Evolutionary conservation across 2,797 vertebrate species (phyloP).

Genomic region (Enteromius paludinosus): DNA sequence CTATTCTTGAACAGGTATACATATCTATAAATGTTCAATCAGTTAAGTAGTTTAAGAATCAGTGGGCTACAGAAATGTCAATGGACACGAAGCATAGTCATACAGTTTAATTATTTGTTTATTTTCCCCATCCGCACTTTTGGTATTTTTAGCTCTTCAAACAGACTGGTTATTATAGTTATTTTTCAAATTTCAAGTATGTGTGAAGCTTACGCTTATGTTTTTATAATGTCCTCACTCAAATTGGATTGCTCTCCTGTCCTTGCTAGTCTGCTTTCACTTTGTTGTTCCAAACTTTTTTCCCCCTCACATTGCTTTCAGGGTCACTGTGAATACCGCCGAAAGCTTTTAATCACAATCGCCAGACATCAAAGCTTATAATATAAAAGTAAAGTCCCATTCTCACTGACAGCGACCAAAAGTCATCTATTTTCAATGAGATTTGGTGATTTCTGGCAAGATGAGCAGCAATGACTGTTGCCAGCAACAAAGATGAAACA

Average conservation of each 20-base stretch:
- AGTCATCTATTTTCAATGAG: background rate
- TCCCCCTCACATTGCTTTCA: background rate
- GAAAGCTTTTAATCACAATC: background rate
- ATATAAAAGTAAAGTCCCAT: background rate
- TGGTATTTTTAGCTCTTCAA: background rate
- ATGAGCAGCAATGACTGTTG: background rate
- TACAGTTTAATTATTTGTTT: background rate
- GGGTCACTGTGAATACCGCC: background rate
- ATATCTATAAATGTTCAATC: background rate
- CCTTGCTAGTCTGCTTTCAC: background rate
- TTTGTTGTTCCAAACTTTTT: background rate
- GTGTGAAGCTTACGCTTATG: background rate
- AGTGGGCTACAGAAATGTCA: background rate
- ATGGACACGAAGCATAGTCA: background rate
- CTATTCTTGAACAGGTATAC: constrained; percentile 1
- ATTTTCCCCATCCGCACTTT: background rate
- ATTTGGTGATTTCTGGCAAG: background rate
- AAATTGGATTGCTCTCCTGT: background rate
- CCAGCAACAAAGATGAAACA: background rate
- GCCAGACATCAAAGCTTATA: background rate
- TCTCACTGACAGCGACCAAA: background rate
- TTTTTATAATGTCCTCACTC: background rate
- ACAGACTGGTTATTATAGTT: background rate
- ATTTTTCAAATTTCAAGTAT: background rate
- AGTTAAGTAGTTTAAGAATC: background rate